These are phyloP conservation scores for Caracal caracal DNA, from an alignment of 2,113 vertebrate species.

Conservation along the genomic window DNA sequence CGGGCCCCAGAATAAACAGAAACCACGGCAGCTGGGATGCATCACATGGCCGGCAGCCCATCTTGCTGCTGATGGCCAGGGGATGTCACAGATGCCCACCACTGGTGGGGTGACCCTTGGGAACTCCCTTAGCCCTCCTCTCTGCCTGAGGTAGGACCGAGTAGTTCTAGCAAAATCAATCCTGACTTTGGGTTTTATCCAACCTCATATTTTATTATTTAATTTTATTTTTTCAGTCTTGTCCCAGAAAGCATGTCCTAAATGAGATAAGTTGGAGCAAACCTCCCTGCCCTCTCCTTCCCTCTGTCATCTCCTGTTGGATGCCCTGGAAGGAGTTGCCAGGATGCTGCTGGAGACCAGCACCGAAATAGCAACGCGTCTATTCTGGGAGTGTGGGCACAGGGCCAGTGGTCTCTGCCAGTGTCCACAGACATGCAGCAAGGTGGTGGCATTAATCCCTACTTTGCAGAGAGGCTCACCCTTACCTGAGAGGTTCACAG, in stretches of 20 bases:
- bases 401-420: background rate
- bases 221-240: background rate
- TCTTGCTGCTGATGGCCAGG: background rate
- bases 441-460: background rate
- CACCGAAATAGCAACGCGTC: background rate
- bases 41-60: background rate
- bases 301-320: background rate
- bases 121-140: background rate
- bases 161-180: background rate
- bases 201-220: background rate
- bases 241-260: background rate
- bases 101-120: rapidly evolving
- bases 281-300: background rate
- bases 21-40: background rate
- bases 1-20: background rate
- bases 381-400: background rate
- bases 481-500: background rate
- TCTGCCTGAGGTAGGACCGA: background rate
- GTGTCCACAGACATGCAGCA: background rate
- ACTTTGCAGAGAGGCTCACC: background rate
- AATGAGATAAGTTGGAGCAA: background rate
- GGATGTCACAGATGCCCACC: background rate
- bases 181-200: background rate
- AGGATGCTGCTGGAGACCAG: background rate
- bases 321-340: background rate